Conservation (phyloP, 2,888 invertebrate species). For the Drosophila niveifrons region DNA sequence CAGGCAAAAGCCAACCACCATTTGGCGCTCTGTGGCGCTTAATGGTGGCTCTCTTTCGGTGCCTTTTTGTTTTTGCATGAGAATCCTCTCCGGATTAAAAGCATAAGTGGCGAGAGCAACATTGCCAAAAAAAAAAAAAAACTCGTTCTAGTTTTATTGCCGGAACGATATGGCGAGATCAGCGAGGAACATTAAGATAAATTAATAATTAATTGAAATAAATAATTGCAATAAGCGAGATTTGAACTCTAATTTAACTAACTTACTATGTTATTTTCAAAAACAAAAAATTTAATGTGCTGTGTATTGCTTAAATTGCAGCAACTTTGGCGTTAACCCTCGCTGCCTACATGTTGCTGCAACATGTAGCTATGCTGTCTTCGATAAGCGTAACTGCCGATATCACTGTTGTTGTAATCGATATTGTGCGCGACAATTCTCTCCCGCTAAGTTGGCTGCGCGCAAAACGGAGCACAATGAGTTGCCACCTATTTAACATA, state of each 20-base stretch:
- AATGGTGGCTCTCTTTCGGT: slow-evolving; percentile 9
- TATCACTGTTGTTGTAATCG: background rate
- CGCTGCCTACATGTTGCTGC: slow-evolving; percentile 18
- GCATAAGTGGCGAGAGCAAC: slow-evolving; percentile 13
- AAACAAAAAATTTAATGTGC: background rate
- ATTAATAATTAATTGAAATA: too few relatives aligned
- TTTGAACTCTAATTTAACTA: background rate
- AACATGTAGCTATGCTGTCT: slow-evolving; percentile 31
- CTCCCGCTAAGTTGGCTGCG: slow-evolving; percentile 33
- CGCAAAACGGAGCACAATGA: slow-evolving; percentile 2
- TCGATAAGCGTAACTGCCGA: slow-evolving; percentile 6
- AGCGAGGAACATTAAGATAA: background rate
- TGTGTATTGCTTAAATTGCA: background rate
- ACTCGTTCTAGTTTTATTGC: slow-evolving; percentile 8
- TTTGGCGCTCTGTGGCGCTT: slow-evolving; percentile 35
- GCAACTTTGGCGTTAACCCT: slow-evolving; percentile 32
- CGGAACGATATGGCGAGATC: slow-evolving; percentile 1
- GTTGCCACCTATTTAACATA: slow-evolving; percentile 37
- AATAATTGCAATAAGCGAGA: background rate
- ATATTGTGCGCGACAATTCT: slow-evolving; percentile 26
- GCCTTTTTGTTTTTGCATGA: slow-evolving; percentile 46
- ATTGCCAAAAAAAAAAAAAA: slow-evolving; percentile 36
- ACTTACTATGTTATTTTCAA: too few relatives aligned
- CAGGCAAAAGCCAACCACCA: slow-evolving; percentile 46
- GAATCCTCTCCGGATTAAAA: slow-evolving; percentile 25